phyloP scores from a whole-genome alignment of 2,797 vertebrate genomes.

The Salarias fasciatus region DNA sequence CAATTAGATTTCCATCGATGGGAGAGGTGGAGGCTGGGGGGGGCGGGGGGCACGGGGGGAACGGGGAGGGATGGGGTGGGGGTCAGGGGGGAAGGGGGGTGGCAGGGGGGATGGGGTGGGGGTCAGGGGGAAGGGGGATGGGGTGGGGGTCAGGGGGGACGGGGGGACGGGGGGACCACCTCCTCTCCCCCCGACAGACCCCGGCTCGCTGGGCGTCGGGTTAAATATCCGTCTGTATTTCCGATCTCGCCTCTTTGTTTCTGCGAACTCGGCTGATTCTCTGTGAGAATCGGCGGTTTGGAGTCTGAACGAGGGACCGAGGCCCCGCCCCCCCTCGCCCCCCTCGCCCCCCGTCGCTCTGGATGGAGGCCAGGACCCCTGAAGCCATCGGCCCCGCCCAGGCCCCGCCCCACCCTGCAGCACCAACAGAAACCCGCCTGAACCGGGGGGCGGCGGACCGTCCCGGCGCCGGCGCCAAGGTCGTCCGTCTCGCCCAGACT shows the following conservation, averaged over 20 bases:
- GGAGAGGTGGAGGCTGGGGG: constrained; percentile 68
- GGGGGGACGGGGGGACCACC: constrained; percentile 75
- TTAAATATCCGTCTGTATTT: constrained; percentile 84
- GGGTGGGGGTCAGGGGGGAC: constrained; percentile 38
- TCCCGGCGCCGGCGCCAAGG: constrained; percentile 66
- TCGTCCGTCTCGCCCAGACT: constrained; percentile 34
- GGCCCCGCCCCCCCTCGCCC: no score
- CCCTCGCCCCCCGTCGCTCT: no score
- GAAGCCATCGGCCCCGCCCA: constrained; percentile 77
- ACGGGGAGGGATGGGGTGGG: constrained; percentile 64
- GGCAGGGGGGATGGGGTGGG: constrained; percentile 69
- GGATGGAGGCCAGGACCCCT: constrained; percentile 74
- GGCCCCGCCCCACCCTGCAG: constrained; percentile 65
- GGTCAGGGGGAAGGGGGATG: no score
- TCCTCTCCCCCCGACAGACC: constrained; percentile 70
- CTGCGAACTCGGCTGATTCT: constrained; percentile 86
- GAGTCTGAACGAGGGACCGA: constrained; percentile 79
- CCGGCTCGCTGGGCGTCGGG: constrained; percentile 73
- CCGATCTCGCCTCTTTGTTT: constrained; percentile 83
- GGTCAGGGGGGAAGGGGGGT: constrained; percentile 59
- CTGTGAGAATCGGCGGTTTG: constrained; percentile 83
- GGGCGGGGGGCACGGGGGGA: constrained; percentile 63
- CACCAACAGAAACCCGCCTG: constrained; percentile 73
- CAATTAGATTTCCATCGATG: constrained; percentile 84
- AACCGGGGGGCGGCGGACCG: constrained; percentile 65